These are phyloP conservation scores for Platyscapa corneri DNA, from an alignment of 1,140 invertebrate genomes.

Conservation along the genomic window DNA sequence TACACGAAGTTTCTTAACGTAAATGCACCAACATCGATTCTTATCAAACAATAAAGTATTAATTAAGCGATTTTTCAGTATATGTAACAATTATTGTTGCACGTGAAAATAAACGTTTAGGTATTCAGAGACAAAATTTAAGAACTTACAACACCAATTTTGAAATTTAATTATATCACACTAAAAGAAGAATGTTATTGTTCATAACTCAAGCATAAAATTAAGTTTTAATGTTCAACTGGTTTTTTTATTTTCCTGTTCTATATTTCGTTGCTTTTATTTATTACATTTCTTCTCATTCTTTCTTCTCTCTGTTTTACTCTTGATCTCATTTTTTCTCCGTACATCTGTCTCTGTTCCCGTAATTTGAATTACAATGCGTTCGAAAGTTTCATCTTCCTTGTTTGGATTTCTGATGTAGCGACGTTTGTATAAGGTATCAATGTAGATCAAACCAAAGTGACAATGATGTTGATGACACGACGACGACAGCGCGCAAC, in stretches of 20 bases:
- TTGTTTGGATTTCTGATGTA: neutral
- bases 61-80: neutral
- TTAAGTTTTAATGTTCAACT: neutral
- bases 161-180: neutral
- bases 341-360: neutral
- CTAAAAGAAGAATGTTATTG: neutral
- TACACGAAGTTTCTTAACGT: neutral
- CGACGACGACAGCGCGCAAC: no score
- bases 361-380: neutral
- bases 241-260: no score
- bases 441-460: neutral
- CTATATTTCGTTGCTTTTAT: no score
- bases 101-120: neutral
- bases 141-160: neutral
- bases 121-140: neutral
- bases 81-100: neutral
- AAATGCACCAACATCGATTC: neutral
- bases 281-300: no score
- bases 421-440: neutral
- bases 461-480: neutral
- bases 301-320: no score
- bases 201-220: neutral
- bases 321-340: no score
- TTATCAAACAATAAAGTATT: constrained; percentile 1
- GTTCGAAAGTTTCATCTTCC: neutral